Conservation (phyloP, 2,888 invertebrate genomes). For the Lasioglossum zephyrum region DNA sequence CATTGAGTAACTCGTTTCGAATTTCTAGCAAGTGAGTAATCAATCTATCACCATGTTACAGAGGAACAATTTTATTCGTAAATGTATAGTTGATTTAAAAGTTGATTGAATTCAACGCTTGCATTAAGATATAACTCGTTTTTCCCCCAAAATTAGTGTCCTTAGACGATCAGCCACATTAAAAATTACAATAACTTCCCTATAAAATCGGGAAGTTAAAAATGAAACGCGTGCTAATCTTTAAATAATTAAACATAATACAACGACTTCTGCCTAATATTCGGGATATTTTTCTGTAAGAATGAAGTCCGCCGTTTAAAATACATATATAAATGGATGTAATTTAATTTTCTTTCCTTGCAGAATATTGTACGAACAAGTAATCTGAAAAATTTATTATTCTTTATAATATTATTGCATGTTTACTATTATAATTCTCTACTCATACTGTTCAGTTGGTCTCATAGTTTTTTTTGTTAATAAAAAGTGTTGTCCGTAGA, state of each 20-base stretch:
- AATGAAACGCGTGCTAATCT: no score
- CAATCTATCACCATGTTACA: not conserved
- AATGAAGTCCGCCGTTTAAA: not conserved
- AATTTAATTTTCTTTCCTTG: no score
- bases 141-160: not conserved
- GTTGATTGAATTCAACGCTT: no score
- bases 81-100: not conserved
- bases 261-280: no score
- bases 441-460: no score
- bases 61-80: not conserved
- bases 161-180: not conserved
- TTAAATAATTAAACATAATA: not conserved
- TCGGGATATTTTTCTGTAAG: no score
- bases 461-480: not conserved
- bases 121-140: not conserved
- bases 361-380: no score
- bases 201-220: no score
- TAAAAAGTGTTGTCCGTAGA: not conserved
- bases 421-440: no score
- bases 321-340: not conserved
- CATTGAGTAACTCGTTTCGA: not conserved
- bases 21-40: not conserved
- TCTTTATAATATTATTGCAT: no score
- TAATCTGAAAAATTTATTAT: no score
- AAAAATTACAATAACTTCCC: no score